Percentiles rank a stretch among this genome's conserved stretches.
These are phyloP conservation scores for Dendroctonus ponderosae DNA, from an alignment of 1,140 invertebrate genomes.

Conservation along the genomic window DNA sequence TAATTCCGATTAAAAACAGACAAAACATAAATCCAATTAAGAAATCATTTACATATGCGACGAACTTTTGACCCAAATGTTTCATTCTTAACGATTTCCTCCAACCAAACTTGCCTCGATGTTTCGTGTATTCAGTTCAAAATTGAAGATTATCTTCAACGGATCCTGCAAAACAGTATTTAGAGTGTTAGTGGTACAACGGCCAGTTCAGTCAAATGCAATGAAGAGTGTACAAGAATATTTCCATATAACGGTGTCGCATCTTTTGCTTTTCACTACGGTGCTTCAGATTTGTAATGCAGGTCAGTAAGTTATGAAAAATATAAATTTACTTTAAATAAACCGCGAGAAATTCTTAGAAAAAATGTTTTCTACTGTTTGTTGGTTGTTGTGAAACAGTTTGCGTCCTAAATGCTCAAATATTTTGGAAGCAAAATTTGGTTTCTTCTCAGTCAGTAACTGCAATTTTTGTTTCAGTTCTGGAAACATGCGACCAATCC, in stretches of 20 bases:
- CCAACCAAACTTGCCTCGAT: not conserved
- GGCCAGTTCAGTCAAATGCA: slow-evolving; percentile 3
- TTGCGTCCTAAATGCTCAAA: no score
- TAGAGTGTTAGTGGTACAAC: slow-evolving; percentile 21
- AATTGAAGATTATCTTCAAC: not conserved
- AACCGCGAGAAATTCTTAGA: not conserved
- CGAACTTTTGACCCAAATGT: no score
- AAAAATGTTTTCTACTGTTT: no score
- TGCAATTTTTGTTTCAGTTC: no score
- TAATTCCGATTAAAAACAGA: no score
- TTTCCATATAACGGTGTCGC: slow-evolving; percentile 12
- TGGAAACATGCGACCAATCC: slow-evolving; percentile 15
- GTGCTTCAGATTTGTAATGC: not conserved
- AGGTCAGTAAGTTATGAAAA: slow-evolving; percentile 16
- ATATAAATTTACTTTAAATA: not conserved
- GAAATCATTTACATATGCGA: no score
- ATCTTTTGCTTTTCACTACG: not conserved
- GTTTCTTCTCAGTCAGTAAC: no score
- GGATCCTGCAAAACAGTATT: slow-evolving; percentile 1
- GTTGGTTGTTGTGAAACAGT: no score
- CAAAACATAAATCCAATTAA: no score
- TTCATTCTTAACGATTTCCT: not conserved
- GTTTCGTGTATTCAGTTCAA: not conserved
- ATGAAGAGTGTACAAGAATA: slow-evolving; percentile 13
- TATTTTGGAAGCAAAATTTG: no score